Percentiles rank a stretch among this genome's conserved stretches.
Evolutionary conservation across 2,888 invertebrate genomes (phyloP).

Genomic region (Macrophya annulata): DNA sequence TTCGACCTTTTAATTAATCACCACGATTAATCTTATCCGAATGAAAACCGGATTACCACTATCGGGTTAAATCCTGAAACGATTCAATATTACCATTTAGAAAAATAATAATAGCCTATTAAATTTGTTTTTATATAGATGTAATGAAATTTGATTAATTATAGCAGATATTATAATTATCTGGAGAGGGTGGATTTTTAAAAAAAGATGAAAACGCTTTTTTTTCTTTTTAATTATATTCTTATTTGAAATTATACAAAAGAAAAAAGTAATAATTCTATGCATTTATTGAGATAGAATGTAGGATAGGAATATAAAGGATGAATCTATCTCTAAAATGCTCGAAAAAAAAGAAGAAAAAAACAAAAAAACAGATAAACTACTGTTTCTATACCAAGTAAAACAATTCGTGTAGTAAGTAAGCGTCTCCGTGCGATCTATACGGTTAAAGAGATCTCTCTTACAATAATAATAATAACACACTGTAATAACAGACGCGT

Average conservation of each 20-base stretch:
- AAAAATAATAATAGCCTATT: not conserved
- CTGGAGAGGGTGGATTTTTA: no score
- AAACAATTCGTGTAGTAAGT: conserved; percentile 2
- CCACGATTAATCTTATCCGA: not conserved
- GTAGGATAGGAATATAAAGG: not conserved
- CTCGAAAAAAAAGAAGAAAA: not conserved
- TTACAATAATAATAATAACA: conserved; percentile 31
- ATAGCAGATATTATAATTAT: no score
- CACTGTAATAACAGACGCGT: conserved; percentile 41
- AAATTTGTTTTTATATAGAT: not conserved
- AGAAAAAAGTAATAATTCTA: no score
- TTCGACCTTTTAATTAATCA: not conserved
- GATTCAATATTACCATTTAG: not conserved
- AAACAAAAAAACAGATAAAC: not conserved
- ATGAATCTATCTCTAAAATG: not conserved
- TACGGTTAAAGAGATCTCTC: conserved; percentile 30
- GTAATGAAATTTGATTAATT: no score
- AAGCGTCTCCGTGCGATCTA: not conserved
- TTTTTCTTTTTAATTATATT: no score
- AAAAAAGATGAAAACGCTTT: no score
- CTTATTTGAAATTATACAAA: no score
- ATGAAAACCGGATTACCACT: not conserved
- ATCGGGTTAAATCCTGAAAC: not conserved
- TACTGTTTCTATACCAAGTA: not conserved
- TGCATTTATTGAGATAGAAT: not conserved